These are phyloP conservation scores for Pelagia noctiluca DNA, from an alignment of 30 jellyfish, hydroid and myxozoan species.

Conservation along the genomic window DNA sequence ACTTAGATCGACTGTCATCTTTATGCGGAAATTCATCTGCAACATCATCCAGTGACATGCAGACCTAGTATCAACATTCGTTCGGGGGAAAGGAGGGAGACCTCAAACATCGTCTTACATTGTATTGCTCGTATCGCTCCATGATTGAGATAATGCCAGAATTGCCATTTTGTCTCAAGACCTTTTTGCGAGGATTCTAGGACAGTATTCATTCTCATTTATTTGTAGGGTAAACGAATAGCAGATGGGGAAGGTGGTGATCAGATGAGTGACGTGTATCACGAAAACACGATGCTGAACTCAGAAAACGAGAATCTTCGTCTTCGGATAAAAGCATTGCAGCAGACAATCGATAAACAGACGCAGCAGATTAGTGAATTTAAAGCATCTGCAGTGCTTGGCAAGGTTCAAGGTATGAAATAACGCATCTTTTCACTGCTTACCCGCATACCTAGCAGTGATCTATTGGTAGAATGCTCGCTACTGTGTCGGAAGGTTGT, in stretches of 20 bases:
- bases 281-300: slow-evolving; percentile 87
- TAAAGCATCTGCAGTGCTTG: slow-evolving; percentile 83
- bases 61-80: too few species aligned
- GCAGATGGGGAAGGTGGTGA: slow-evolving; percentile 94
- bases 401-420: slow-evolving; percentile 74
- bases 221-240: slow-evolving; percentile 74
- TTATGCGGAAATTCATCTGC: too few species aligned
- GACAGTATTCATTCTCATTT: neutral
- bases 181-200: too few species aligned
- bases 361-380: slow-evolving; percentile 78
- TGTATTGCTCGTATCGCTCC: neutral
- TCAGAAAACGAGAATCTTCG: slow-evolving; percentile 92
- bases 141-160: too few species aligned
- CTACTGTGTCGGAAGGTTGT: too few species aligned
- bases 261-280: slow-evolving; percentile 92
- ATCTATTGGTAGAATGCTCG: too few species aligned
- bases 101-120: neutral
- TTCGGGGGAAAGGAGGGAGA: neutral
- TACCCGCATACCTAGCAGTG: too few species aligned
- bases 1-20: too few species aligned
- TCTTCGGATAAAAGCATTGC: slow-evolving; percentile 88
- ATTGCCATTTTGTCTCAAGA: too few species aligned
- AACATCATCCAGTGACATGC: too few species aligned
- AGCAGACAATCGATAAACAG: slow-evolving; percentile 81
- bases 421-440: neutral